phyloP scores from a whole-genome alignment of 2,888 invertebrate species.

The Neoaliturus tenellus region DNA sequence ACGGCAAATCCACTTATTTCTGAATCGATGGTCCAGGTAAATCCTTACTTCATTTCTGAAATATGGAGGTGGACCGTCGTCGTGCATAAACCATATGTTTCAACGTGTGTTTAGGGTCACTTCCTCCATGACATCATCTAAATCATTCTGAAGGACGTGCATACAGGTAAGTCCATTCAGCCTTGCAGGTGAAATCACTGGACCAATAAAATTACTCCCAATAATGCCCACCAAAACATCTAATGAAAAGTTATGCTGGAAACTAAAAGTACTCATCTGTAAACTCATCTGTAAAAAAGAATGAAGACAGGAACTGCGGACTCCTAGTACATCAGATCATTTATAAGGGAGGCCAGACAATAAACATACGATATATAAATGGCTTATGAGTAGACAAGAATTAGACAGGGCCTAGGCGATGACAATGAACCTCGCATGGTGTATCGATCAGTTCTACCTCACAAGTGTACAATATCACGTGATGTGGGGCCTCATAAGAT shows the following conservation, averaged over 20 bases:
- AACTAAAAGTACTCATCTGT: too few relatives aligned
- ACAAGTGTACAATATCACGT: too few relatives aligned
- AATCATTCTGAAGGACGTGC: constrained; percentile 8
- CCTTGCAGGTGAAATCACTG: constrained; percentile 15
- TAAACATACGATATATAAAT: too few relatives aligned
- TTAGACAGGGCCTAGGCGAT: too few relatives aligned
- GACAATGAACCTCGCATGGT: too few relatives aligned
- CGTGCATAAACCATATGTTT: constrained; percentile 25
- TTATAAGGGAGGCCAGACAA: too few relatives aligned
- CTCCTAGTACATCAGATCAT: too few relatives aligned
- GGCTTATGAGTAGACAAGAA: too few relatives aligned
- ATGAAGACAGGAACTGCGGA: too few relatives aligned
- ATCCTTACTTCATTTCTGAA: constrained; percentile 12
- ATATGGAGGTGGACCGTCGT: neutral
- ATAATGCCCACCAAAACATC: constrained; percentile 31
- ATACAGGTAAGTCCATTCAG: constrained; percentile 13
- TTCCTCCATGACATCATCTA: neutral
- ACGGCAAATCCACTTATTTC: constrained; percentile 22
- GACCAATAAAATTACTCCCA: constrained; percentile 19
- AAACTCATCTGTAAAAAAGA: too few relatives aligned
- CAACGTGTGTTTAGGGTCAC: neutral
- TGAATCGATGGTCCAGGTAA: neutral
- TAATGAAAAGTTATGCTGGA: neutral
- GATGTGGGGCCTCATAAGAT: too few relatives aligned
- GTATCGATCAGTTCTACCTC: too few relatives aligned